These are phyloP conservation scores for Vanessa tameamea DNA, from an alignment of 1,140 invertebrate genomes.

Conservation along the genomic window DNA sequence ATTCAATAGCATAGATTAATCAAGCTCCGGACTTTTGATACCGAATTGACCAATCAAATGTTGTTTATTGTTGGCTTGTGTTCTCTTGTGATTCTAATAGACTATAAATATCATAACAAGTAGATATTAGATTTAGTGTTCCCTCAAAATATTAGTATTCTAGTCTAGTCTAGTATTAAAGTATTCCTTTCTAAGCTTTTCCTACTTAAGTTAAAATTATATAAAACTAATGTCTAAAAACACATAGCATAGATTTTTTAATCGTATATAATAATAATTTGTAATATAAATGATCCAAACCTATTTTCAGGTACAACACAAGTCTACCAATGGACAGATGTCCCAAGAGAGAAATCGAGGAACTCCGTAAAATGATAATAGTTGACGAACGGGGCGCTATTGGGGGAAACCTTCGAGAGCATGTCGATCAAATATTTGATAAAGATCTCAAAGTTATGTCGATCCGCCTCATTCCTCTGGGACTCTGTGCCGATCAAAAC, in stretches of 20 bases:
- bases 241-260: neutral
- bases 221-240: no score
- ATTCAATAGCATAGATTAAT: no score
- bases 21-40: no score
- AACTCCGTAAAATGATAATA: slow-evolving; percentile 86
- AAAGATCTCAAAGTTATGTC: slow-evolving; percentile 89
- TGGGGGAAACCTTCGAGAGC: slow-evolving; percentile 81
- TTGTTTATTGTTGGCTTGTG: no score
- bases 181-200: no score
- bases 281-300: slow-evolving; percentile 15
- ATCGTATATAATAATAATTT: neutral
- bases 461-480: slow-evolving; percentile 86
- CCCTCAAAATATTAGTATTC: no score
- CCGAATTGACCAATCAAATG: no score
- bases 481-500: slow-evolving; percentile 85
- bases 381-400: slow-evolving; percentile 80
- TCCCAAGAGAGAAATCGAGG: slow-evolving; percentile 87
- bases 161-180: no score
- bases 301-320: slow-evolving; percentile 73
- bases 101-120: no score
- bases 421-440: slow-evolving; percentile 87
- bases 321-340: slow-evolving; percentile 83
- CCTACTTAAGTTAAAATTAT: no score
- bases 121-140: no score
- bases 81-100: no score